Conservation (phyloP, 2,113 vertebrate genomes). For the Recurvirostra avosetta region DNA sequence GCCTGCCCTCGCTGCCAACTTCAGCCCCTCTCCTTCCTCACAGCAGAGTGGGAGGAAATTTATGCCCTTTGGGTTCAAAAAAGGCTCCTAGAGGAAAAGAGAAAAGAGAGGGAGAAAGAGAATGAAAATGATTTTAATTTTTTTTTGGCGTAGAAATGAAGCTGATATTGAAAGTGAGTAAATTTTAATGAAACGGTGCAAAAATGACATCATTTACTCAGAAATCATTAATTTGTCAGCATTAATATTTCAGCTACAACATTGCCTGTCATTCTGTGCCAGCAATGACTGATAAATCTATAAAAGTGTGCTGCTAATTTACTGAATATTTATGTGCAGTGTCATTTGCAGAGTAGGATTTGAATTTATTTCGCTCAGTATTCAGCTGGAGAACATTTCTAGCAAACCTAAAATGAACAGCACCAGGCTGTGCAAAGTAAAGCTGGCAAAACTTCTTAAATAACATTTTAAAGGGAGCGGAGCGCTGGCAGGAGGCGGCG, state of each 20-base stretch:
- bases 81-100: conserved; percentile 59
- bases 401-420: conserved; percentile 73
- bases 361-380: conserved; percentile 87
- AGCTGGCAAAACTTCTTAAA: conserved; percentile 63
- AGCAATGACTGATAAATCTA: conserved; percentile 99
- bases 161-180: conserved; percentile 91
- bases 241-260: conserved; percentile 99
- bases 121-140: conserved; percentile 79
- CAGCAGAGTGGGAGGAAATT: background rate
- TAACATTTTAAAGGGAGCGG: background rate
- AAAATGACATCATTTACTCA: conserved; percentile 99
- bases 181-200: conserved; percentile 97
- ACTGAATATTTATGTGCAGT: conserved; percentile 99
- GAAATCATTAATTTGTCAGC: conserved; percentile 99
- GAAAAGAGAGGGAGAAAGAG: conserved; percentile 37
- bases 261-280: conserved; percentile 96
- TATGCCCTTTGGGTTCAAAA: conserved; percentile 40
- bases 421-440: conserved; percentile 44
- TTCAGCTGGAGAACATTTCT: conserved; percentile 84
- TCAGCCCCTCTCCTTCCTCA: background rate
- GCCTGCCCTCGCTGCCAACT: background rate
- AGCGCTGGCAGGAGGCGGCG: fast-evolving
- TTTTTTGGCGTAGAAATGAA: conserved; percentile 82
- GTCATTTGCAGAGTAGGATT: conserved; percentile 90
- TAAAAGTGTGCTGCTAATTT: conserved; percentile 97